phyloP scores from a whole-genome alignment of 2,797 vertebrate species.

The Chromis chromis region DNA sequence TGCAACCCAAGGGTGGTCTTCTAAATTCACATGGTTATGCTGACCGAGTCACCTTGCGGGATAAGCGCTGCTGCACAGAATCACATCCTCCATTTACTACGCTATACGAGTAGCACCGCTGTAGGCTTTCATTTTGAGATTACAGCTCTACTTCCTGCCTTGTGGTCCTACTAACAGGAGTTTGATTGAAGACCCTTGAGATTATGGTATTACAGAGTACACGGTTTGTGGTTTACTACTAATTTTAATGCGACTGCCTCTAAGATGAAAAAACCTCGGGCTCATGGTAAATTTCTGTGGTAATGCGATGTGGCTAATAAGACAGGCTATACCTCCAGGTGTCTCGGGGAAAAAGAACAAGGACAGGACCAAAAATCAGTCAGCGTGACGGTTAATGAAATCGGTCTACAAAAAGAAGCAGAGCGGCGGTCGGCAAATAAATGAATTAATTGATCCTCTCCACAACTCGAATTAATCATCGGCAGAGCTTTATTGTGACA shows the following conservation, averaged over 20 bases:
- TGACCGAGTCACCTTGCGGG: conserved; percentile 82
- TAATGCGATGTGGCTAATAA: conserved; percentile 71
- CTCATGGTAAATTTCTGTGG: conserved; percentile 63
- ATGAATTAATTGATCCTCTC: conserved; percentile 79
- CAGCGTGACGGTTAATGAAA: conserved; percentile 74
- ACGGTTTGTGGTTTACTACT: conserved; percentile 69
- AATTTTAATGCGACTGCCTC: conserved; percentile 68
- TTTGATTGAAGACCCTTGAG: conserved; percentile 74
- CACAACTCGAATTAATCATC: conserved; percentile 78
- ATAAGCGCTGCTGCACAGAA: conserved; percentile 72
- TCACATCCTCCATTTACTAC: conserved; percentile 77
- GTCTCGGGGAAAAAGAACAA: conserved; percentile 57
- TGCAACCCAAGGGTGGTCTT: conserved; percentile 75
- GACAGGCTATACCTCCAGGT: conserved; percentile 71
- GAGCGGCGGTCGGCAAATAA: conserved; percentile 70
- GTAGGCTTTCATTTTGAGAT: conserved; percentile 73
- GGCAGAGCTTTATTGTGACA: conserved; percentile 75
- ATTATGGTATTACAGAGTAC: conserved; percentile 63
- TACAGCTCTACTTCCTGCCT: conserved; percentile 64
- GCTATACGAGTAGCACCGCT: conserved; percentile 61
- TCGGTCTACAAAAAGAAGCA: conserved; percentile 56
- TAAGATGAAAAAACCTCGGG: conserved; percentile 59
- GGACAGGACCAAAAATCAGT: conserved; percentile 57
- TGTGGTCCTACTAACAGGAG: conserved; percentile 67
- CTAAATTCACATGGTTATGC: conserved; percentile 69